Base-by-base conservation (phyloP, 2,113 vertebrate species). In the Ardeotis arabs region DNA sequence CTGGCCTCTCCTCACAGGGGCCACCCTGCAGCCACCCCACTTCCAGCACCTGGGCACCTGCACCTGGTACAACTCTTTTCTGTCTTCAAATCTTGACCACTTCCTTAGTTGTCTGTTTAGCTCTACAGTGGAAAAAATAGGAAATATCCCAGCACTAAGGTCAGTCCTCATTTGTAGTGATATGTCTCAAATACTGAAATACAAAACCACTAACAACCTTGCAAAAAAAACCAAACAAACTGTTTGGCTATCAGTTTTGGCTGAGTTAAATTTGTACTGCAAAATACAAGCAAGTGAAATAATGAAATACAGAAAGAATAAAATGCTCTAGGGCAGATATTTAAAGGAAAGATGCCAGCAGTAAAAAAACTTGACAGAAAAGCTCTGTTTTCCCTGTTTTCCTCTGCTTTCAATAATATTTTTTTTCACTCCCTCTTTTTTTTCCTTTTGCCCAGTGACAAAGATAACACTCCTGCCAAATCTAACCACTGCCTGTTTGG, bases 21-120 rank as follows among this genome's bases (percentile, higher is more conserved):
- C 7, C 0, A 1, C n/a, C 9, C n/a, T 56, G 10, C 18, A 33
- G 41, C 6, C 2, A 44, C 41, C 12, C 24, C 0, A 0, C 18
- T 18, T 10, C 31, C 31, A 9, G 8, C 1, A 0, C 13, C 55
- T 8, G 7, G 50, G 2, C 8, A 67, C 7, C 14, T 62, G 12
- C 17, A n/a, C 11, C 4, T 0, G 1, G 3, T 22, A 14, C 4
- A 69, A 45, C 3, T 45, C 3, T 19, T 84, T 89, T 87, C 24
- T 47, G 15, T n/a, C 62, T 80, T 82, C 21, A 44, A 21, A n/a
- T 28, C 23, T 66, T 39, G 14, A 35, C 6, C 7, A 11, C 3
- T 89, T 96, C 23, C 10, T 55, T 28, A 6, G 18, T 7, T 59
- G 6, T 39, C 17, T 52, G 11, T 27, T 84, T 28, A 70, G 12